Base-by-base conservation (phyloP, 2,113 vertebrate genomes). In the Pelmatolapia mariae region DNA sequence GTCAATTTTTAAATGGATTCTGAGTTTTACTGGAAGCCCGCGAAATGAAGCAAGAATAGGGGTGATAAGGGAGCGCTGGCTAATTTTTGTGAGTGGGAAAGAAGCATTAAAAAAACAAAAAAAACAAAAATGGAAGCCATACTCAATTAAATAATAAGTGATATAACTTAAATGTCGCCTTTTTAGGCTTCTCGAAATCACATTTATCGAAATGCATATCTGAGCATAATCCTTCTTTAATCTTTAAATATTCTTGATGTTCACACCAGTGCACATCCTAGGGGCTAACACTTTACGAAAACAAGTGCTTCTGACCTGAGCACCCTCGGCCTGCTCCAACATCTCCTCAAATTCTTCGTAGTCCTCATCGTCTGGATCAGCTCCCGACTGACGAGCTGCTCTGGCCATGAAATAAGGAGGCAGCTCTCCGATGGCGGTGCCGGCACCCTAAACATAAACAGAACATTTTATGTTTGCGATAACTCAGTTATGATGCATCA, bases 311-410 rank as follows among this genome's bases (percentile, higher is more conserved):
- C 94, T 97, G 96, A 99, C 98, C 96, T 99, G 98, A 89, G 98
- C 97, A 8, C 94, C 90, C 91, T 99, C 94, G 33, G 98, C 97
- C 87, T 98, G 97, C 95, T 99, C 99, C 88, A 99, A 97, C 98
- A 99, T 99, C 96, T 99, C 99, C 95, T 99, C 98, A 88, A 99
- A 99, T 95, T 99, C 98, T 94, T 99, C 98, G 82, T 99, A 99
- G 87, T 99, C 99, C 87, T 99, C 99, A 93, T 99, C 99, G 88
- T 99, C 98, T 54, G 98, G 98, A 92, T 99, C 99, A 45, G 97
- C 96, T 90, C 99, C 99, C 6, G 99, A 99, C 82, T 98, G 97
- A 53, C 98, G 97, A 52, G 98, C 99, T 2, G 99, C 99, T 87
- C 98, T 96, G 4, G 99, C 99, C 99, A 99, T 99, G 81, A 99